phyloP scores from a whole-genome alignment of 2,888 invertebrate genomes.

The Drosophila setosimentum region DNA sequence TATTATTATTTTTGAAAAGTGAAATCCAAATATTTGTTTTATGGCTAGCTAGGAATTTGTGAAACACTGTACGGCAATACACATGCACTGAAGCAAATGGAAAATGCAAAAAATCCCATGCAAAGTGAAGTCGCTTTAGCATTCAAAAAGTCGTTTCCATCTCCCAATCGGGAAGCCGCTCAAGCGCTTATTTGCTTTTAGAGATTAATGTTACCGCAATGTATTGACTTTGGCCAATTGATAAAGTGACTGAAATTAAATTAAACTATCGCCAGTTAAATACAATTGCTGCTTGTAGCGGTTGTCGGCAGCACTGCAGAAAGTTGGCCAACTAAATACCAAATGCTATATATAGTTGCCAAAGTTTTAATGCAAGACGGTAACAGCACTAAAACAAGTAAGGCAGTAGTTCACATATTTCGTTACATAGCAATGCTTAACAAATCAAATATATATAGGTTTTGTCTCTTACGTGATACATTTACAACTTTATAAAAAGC shows the following conservation, averaged over 20 bases:
- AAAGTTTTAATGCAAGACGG: conserved; percentile 52
- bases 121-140: conserved; percentile 54
- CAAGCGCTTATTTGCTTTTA: conserved; percentile 26
- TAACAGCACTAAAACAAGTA: background rate
- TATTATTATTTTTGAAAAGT: fast-evolving
- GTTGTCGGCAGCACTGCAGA: background rate
- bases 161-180: background rate
- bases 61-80: conserved; percentile 28
- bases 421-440: background rate
- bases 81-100: conserved; percentile 40
- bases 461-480: background rate
- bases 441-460: background rate
- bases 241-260: conserved; percentile 48
- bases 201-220: conserved; percentile 59
- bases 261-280: conserved; percentile 53
- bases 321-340: conserved; percentile 46
- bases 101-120: conserved; percentile 59
- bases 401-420: too few relatives aligned
- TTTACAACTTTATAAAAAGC: background rate
- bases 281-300: conserved; percentile 59
- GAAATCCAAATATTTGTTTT: background rate
- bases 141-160: conserved; percentile 35
- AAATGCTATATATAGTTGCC: conserved; percentile 56
- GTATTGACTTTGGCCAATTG: conserved; percentile 56
- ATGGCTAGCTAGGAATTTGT: background rate